Evolutionary conservation across 2,888 invertebrate genomes (phyloP).

Genomic region (Ametastegia equiseti): DNA sequence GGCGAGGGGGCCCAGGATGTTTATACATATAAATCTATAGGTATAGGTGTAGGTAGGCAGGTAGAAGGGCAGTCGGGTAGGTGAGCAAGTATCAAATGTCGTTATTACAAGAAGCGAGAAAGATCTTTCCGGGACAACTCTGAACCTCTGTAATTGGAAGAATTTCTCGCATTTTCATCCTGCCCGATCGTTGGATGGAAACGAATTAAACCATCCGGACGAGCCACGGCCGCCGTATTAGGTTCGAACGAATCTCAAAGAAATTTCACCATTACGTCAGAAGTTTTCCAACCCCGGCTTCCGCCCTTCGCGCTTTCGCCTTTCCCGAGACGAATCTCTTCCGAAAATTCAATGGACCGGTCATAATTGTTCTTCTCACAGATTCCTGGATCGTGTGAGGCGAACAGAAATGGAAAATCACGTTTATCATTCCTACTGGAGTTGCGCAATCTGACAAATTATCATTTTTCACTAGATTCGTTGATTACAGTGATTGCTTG

Average conservation of each 20-base stretch:
- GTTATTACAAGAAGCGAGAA: neutral
- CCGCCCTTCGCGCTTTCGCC: neutral
- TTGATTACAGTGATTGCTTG: too few species aligned
- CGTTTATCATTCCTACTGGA: neutral
- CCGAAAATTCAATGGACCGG: neutral
- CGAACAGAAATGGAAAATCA: neutral
- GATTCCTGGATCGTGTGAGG: neutral
- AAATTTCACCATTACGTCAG: neutral
- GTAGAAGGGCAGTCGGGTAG: neutral
- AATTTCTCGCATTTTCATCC: neutral
- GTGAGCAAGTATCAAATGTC: constrained; percentile 5
- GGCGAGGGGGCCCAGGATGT: too few species aligned
- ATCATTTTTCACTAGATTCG: too few species aligned
- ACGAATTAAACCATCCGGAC: neutral
- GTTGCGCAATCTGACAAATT: too few species aligned
- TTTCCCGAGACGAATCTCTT: neutral
- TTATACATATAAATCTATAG: too few species aligned
- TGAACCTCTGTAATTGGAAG: neutral
- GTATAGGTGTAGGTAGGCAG: neutral
- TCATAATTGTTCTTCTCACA: too few species aligned
- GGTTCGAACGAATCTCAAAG: neutral
- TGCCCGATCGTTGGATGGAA: neutral
- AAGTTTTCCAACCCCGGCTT: neutral
- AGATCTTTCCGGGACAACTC: neutral
- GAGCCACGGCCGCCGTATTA: neutral